A percentile compares a stretch with the other conserved stretches of the same genome.
These are phyloP conservation scores for Entelurus aequoreus DNA, from an alignment of 2,113 vertebrate species.

Conservation along the genomic window DNA sequence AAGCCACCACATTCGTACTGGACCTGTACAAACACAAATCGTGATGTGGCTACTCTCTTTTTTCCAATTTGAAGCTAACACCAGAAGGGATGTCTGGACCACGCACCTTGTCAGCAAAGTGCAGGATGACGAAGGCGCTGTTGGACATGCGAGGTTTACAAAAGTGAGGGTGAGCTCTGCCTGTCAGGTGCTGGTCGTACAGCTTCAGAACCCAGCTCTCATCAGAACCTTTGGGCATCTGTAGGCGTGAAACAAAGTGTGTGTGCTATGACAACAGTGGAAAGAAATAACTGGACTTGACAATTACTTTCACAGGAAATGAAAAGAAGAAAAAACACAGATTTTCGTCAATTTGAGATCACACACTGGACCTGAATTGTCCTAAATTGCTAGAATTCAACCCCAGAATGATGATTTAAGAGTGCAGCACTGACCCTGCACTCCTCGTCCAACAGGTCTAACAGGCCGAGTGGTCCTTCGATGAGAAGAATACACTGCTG, in stretches of 20 bases:
- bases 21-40: conserved; percentile 55
- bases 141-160: conserved; percentile 70
- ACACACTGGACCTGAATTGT: too few species aligned
- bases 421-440: conserved; percentile 60
- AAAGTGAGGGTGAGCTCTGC: conserved; percentile 66
- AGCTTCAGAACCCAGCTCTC: conserved; percentile 77
- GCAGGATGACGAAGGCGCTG: conserved; percentile 70
- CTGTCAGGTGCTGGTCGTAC: conserved; percentile 66
- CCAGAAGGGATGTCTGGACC: not conserved
- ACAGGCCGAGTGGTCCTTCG: conserved; percentile 69
- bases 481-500: conserved; percentile 75
- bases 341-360: too few species aligned
- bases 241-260: not conserved
- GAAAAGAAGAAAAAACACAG: too few species aligned
- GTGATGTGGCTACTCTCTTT: not conserved
- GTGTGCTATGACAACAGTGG: too few species aligned
- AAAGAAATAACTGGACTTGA: too few species aligned
- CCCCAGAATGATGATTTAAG: not conserved
- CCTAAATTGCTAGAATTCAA: too few species aligned
- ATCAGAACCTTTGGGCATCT: conserved; percentile 80
- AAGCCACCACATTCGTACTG: conserved; percentile 75
- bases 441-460: conserved; percentile 79
- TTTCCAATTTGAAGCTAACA: not conserved
- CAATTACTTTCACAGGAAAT: too few species aligned
- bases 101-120: conserved; percentile 74